Percentiles rank a stretch among this genome's conserved stretches.
Evolutionary conservation across 2,888 invertebrate genomes (phyloP).

Genomic region (Diploptera punctata): DNA sequence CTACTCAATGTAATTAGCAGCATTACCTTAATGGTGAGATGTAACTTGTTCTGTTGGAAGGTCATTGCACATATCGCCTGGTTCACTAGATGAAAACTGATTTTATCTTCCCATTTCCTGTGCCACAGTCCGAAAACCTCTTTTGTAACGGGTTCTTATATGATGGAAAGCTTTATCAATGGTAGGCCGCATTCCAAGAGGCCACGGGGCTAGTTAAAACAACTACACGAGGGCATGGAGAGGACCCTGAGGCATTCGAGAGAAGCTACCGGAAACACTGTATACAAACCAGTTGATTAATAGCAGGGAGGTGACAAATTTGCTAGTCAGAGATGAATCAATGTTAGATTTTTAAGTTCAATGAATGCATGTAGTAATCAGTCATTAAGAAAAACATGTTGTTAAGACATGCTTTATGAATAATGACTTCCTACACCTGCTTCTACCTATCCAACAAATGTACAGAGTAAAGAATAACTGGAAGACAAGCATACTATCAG

Average conservation of each 20-base stretch:
- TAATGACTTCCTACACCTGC: too few species aligned
- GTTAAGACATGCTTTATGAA: too few species aligned
- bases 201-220: background rate
- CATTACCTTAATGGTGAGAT: too few species aligned
- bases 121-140: background rate
- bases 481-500: too few species aligned
- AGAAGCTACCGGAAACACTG: slow-evolving; percentile 11
- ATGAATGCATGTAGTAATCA: too few species aligned
- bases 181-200: background rate
- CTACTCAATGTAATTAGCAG: too few species aligned
- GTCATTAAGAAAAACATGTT: too few species aligned
- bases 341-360: too few species aligned
- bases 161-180: slow-evolving; percentile 9
- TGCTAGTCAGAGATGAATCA: background rate
- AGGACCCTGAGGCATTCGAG: background rate
- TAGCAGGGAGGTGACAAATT: background rate
- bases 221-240: background rate
- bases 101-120: slow-evolving; percentile 10
- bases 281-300: slow-evolving; percentile 2
- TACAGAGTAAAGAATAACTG: too few species aligned
- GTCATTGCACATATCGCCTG: background rate
- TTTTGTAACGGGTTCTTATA: background rate
- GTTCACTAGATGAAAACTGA: background rate
- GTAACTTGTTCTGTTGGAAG: background rate
- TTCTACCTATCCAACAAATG: too few species aligned